Evolutionary conservation across 2,888 invertebrate genomes (phyloP).

Genomic region (Schizaphis graminum): DNA sequence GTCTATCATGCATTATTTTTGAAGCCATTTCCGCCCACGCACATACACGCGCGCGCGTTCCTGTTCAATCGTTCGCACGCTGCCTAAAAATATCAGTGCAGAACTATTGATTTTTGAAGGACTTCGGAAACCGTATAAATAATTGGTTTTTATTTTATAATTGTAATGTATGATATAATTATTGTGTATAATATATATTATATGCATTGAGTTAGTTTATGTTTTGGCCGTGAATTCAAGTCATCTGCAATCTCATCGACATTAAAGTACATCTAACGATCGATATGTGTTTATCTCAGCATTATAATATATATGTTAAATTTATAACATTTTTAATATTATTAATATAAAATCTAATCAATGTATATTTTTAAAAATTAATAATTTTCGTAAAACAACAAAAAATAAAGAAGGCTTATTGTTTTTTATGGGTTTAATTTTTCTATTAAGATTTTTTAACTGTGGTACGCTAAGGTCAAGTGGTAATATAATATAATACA

Average conservation of each 20-base stretch:
- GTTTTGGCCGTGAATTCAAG: not conserved
- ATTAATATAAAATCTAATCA: not conserved
- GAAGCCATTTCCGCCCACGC: not conserved
- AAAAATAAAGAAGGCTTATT: not conserved
- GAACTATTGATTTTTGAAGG: not conserved
- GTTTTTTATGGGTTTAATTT: too few species aligned
- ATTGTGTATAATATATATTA: not conserved
- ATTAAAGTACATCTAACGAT: not conserved
- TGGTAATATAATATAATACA: not conserved
- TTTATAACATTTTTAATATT: not conserved
- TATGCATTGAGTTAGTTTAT: not conserved
- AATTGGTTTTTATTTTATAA: not conserved
- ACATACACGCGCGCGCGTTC: not conserved
- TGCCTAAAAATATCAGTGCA: not conserved
- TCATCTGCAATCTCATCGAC: not conserved
- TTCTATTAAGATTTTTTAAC: not conserved
- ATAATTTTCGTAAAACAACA: not conserved
- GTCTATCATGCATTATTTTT: not conserved
- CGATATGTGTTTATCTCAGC: not conserved
- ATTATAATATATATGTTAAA: not conserved
- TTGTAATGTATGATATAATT: not conserved
- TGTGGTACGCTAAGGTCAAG: not conserved
- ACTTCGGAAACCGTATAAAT: constrained; percentile 6
- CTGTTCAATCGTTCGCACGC: too few species aligned
- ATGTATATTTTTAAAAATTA: not conserved